Evolutionary conservation across 2,888 invertebrate species (phyloP), one percentile per base, ranked within the genome.

Genomic region (Pelosia muscerda): DNA sequence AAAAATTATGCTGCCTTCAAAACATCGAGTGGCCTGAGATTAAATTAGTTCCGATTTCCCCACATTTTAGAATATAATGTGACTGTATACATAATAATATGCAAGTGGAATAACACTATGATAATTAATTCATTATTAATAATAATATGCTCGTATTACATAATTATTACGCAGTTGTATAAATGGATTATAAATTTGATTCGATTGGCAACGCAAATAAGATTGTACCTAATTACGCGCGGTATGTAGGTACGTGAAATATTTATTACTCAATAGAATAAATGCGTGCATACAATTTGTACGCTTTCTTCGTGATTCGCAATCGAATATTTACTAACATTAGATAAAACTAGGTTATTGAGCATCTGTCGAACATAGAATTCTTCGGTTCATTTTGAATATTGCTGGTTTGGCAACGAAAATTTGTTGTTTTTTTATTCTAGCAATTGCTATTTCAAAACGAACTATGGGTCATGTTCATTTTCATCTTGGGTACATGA

Each of bases 221-320:
- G 60, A 68, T 71, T 74, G 62, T 71, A 62, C 19, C n/a, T 69
- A 68, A 75, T 82, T 80, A 64, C 64, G 60, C 68, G 76, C 66
- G 81, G 65, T 55, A 63, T 54, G 25, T 19, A 28, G 81, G 65
- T 55, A 63, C 56, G 25, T 19, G 34, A 56, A 66, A 71, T 66
- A 74, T 76, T 74, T 66, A 74, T 76, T 74, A 68, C 74, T 62
- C 69, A 82, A 82, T 82, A 80, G 72, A 82, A 78, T 71, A 72
- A 69, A 71, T 68, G 53, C 68, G 73, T 71, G 49, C 66, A 68
- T 62, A 34, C 26, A 56, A 73, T 82, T 78, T 78, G 28, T 61
- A 82, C 81, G 82, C 82, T 80, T 80, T 80, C 82, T 76, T 80
- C 62, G 25, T 54, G 49, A 63, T 63, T 70, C 53, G 65, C 69